Conservation (phyloP, 2,797 vertebrate species). For the Buphagus erythrorhynchus region DNA sequence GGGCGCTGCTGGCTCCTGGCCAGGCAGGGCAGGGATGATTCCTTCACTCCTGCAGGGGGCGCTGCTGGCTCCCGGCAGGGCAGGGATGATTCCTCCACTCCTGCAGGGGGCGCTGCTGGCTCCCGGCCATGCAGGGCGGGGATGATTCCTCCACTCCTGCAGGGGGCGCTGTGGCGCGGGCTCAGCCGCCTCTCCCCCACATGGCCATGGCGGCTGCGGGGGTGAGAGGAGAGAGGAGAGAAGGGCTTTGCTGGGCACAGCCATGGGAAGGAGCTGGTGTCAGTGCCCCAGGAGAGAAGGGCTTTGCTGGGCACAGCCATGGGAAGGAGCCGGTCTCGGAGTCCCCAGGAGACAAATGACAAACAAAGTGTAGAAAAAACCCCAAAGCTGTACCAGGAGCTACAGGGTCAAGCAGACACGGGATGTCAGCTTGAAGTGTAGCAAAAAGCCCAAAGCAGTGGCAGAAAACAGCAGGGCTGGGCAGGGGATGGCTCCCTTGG, state of each 20-base stretch:
- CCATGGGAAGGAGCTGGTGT: fast-evolving
- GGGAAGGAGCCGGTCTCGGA: too few species aligned
- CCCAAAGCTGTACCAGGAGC: fast-evolving
- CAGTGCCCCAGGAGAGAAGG: too few species aligned
- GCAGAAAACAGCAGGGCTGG: not conserved
- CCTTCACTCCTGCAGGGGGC: not conserved
- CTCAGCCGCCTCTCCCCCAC: not conserved
- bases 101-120: not conserved
- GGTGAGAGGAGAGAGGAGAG: too few species aligned
- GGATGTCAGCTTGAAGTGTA: not conserved
- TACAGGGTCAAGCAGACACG: fast-evolving
- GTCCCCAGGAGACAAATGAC: too few species aligned
- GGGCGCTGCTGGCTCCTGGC: not conserved
- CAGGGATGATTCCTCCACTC: not conserved
- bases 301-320: too few species aligned
- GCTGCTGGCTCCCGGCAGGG: not conserved
- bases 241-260: not conserved
- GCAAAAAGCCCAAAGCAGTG: not conserved
- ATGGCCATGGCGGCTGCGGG: not conserved
- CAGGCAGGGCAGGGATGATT: not conserved
- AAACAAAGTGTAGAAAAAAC: too few species aligned
- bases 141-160: not conserved
- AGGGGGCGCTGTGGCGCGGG: not conserved
- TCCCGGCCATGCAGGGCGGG: not conserved
- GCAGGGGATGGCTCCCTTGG: not conserved